A percentile compares a stretch with the other conserved stretches of the same genome.
These are phyloP conservation scores for Prietella phreatophila DNA, from an alignment of 2,113 vertebrate species.

Conservation along the genomic window DNA sequence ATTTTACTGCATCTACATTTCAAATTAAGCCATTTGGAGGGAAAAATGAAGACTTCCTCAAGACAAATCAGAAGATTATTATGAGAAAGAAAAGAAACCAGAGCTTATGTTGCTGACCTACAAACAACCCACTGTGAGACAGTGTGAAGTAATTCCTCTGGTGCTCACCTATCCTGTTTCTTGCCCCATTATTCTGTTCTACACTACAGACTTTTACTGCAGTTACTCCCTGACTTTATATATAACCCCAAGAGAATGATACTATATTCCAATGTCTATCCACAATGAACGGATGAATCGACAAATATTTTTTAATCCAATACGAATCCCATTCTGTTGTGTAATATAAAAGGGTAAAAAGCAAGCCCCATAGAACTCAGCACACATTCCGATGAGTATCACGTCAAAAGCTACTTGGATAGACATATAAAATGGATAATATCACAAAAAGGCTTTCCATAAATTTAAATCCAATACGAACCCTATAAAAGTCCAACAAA, in stretches of 20 bases:
- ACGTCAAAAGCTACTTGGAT: too few species aligned
- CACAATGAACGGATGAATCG: not conserved
- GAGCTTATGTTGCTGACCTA: slow-evolving; percentile 2
- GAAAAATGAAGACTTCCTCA: not conserved
- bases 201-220: not conserved
- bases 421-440: too few species aligned
- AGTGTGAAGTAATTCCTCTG: slow-evolving; percentile 12
- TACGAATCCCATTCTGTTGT: too few species aligned
- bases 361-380: too few species aligned
- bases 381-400: too few species aligned
- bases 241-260: too few species aligned
- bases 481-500: too few species aligned
- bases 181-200: not conserved
- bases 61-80: not conserved
- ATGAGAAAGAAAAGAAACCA: not conserved
- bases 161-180: not conserved
- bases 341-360: too few species aligned
- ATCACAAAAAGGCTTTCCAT: too few species aligned
- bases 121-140: not conserved
- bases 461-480: too few species aligned
- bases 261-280: not conserved
- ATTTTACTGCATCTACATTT: not conserved
- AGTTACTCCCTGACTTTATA: too few species aligned
- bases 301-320: not conserved
- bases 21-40: not conserved